These are phyloP conservation scores for Aphyosemion australe DNA, from an alignment of 2,113 vertebrate species.

Conservation along the genomic window DNA sequence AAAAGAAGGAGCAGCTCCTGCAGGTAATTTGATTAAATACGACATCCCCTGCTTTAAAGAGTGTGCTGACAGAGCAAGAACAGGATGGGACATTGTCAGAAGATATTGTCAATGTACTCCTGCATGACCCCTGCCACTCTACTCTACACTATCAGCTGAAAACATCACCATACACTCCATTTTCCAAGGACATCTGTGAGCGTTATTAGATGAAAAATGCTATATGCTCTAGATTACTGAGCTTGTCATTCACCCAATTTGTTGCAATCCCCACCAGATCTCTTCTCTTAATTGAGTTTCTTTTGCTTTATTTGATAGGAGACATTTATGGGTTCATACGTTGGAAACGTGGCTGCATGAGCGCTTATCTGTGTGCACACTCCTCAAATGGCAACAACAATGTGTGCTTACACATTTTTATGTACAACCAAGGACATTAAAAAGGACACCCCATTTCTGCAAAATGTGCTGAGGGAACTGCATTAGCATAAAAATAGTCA, in stretches of 20 bases:
- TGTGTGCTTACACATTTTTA: constrained; percentile 35
- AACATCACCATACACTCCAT: constrained; percentile 34
- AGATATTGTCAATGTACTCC: constrained; percentile 70
- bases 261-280: constrained; percentile 59
- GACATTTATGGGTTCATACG: constrained; percentile 55
- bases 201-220: constrained; percentile 54
- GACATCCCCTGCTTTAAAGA: constrained; percentile 74
- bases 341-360: constrained; percentile 32
- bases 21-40: constrained; percentile 80
- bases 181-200: constrained; percentile 62
- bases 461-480: constrained; percentile 39
- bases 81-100: constrained; percentile 63
- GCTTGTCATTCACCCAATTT: constrained; percentile 70
- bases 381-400: constrained; percentile 51
- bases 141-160: constrained; percentile 34
- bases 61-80: constrained; percentile 74
- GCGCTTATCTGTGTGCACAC: constrained; percentile 42
- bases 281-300: constrained; percentile 61
- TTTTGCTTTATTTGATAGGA: constrained; percentile 55
- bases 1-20: constrained; percentile 66
- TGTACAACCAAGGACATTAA: constrained; percentile 35
- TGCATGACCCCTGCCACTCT: constrained; percentile 61
- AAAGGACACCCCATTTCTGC: constrained; percentile 46
- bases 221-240: constrained; percentile 57
- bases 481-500: constrained; percentile 38